Base-by-base conservation (phyloP, 1,140 invertebrate species). In the Lucilia cuprina region DNA sequence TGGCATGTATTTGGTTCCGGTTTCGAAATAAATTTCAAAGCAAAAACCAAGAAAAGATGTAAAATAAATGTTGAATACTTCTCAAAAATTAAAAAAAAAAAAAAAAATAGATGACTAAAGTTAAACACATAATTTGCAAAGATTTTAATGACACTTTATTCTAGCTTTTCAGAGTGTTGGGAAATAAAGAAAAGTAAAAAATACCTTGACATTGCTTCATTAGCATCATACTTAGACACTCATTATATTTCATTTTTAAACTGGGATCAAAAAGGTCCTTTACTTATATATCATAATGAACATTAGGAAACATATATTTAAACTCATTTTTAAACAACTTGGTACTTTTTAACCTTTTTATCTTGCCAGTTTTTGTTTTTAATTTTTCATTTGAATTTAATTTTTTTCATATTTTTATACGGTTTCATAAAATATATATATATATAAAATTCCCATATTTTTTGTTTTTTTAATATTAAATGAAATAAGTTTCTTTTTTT, bases 91-190 rank as follows among this genome's bases (percentile, higher is more conserved):
- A 30, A 30, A 30, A 30, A 30, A 30, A 30, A 30, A 30, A 70
- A 19, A 30, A 30, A 30, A 30, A 70, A 19, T 9, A 25, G 65
- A 70, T 70, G 65, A 70, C n/a, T 21, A 70, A 60, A 70, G 65
- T 70, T 70, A 70, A 70, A 70, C 65, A 70, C 65, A 70, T 70
- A 70, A 70, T 70, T 70, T 70, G 65, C 65, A 21, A 21, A 70
- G 65, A 70, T 70, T 70, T 70, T 70, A 70, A 70, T 70, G 65
- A 70, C 65, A 70, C 65, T 70, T 70, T 70, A n/a, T 30, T 30
- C 65, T 70, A 19, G 14, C 8, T 60, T 60, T 60, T 30, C 25
- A 30, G 55, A 60, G 12, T 7, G 55, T n/a, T n/a, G 14, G 12
- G 14, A 60, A 60, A n/a, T 14, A 17, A 60, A 60, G 55, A 60